Evolutionary conservation across 1,140 invertebrate species (phyloP).

Genomic region (Saccostrea glomerata): DNA sequence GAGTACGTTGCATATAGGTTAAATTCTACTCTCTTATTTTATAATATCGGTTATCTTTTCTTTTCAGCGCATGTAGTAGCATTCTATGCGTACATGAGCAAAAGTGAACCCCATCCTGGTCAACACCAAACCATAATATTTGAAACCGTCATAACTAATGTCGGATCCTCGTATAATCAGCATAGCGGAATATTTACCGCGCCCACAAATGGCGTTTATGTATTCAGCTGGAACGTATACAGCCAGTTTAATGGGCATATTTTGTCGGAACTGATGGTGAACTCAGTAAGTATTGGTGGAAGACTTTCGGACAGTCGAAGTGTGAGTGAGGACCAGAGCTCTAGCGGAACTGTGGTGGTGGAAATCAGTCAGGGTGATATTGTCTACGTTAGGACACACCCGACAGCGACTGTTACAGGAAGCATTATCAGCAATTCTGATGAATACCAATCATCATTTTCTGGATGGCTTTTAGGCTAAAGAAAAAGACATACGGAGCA

Average conservation of each 20-base stretch:
- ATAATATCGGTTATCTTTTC: neutral
- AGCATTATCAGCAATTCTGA: neutral
- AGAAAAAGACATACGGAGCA: too few species aligned
- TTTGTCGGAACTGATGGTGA: neutral
- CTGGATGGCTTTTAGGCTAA: too few species aligned
- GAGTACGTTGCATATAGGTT: neutral
- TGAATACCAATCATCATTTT: too few species aligned
- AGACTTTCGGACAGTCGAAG: neutral
- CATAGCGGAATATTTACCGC: slow-evolving; percentile 4
- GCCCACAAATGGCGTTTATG: slow-evolving; percentile 8
- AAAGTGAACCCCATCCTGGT: neutral
- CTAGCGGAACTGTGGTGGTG: neutral
- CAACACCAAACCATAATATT: neutral
- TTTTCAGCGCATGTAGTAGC: slow-evolving; percentile 11
- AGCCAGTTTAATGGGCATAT: neutral
- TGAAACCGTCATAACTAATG: slow-evolving; percentile 8
- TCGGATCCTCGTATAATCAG: neutral
- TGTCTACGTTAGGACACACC: neutral
- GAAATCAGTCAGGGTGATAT: neutral
- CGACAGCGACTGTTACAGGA: too few species aligned
- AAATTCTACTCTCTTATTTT: neutral
- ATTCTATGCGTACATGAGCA: slow-evolving; percentile 29
- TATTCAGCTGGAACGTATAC: neutral
- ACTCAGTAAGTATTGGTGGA: neutral
- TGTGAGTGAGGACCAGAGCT: neutral